phyloP scores from a whole-genome alignment of 2,888 invertebrate genomes.

The Patella pellucida region DNA sequence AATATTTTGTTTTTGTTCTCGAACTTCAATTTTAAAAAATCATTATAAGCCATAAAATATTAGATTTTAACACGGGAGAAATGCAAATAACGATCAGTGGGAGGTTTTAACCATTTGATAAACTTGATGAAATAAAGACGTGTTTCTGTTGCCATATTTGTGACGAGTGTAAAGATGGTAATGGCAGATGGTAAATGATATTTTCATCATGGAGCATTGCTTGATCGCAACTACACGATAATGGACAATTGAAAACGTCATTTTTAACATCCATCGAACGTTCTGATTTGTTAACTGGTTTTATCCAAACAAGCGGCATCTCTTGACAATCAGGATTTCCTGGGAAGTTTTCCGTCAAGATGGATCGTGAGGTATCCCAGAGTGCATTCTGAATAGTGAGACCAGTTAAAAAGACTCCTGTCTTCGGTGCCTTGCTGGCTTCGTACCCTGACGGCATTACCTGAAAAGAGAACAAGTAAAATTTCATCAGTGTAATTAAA shows the following conservation, averaged over 20 bases:
- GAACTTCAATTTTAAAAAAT: no score
- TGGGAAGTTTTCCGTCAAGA: conserved; percentile 46
- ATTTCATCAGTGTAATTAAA: no score
- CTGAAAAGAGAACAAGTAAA: conserved; percentile 39
- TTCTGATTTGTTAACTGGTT: conserved; percentile 45
- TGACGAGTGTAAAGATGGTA: conserved; percentile 46
- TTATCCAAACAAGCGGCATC: conserved; percentile 61
- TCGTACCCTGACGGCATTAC: conserved; percentile 56
- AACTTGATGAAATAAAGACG: conserved; percentile 37
- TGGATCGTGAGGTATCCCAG: conserved; percentile 56
- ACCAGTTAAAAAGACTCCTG: conserved; percentile 59
- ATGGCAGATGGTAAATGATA: conserved; percentile 48
- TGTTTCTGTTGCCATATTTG: conserved; percentile 52
- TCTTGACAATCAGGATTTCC: conserved; percentile 40
- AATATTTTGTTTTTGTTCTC: no score
- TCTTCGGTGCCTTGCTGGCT: conserved; percentile 49
- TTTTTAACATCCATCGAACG: neutral
- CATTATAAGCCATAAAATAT: no score
- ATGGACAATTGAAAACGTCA: conserved; percentile 50
- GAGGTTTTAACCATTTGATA: no score
- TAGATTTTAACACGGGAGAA: no score
- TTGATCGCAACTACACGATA: conserved; percentile 47
- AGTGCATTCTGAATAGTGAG: conserved; percentile 61
- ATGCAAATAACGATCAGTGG: no score
- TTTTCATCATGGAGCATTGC: conserved; percentile 45